phyloP scores from a whole-genome alignment of 1,140 invertebrate genomes.

The Sitophilus oryzae region DNA sequence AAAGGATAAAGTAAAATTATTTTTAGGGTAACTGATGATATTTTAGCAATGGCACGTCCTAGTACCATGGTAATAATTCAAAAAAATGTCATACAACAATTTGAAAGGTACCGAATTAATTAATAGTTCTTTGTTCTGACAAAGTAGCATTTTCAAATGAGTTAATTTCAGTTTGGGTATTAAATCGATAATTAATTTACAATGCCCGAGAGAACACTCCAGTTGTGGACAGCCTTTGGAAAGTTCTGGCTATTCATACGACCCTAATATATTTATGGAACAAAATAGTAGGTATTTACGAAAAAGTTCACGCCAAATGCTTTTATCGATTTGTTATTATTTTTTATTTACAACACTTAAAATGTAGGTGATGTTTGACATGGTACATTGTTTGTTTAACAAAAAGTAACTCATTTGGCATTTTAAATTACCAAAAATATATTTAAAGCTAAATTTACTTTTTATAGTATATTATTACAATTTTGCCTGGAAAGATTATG shows the following conservation, averaged over 20 bases:
- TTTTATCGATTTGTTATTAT: no score
- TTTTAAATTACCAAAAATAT: no score
- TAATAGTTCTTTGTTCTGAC: no score
- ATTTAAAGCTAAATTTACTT: slow-evolving; percentile 55
- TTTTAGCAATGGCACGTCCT: slow-evolving; percentile 81
- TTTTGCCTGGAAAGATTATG: slow-evolving; percentile 80
- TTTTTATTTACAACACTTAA: no score
- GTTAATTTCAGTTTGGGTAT: slow-evolving; percentile 62
- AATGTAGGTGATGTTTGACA: no score
- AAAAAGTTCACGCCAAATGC: no score
- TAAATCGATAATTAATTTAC: slow-evolving; percentile 77
- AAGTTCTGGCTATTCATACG: slow-evolving; percentile 68
- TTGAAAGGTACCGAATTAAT: slow-evolving; percentile 55
- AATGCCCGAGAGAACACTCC: slow-evolving; percentile 77
- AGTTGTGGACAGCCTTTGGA: slow-evolving; percentile 71
- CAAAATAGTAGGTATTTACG: slow-evolving; percentile 70
- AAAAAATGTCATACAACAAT: slow-evolving; percentile 72
- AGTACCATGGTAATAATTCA: slow-evolving; percentile 67
- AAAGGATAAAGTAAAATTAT: slow-evolving; percentile 15
- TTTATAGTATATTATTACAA: slow-evolving; percentile 80
- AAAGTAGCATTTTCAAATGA: background rate
- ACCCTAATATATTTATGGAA: slow-evolving; percentile 76
- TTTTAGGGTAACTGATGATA: slow-evolving; percentile 79
- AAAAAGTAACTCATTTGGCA: no score
- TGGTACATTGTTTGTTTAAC: no score